These are phyloP conservation scores for Diaperis boleti DNA, from an alignment of 2,888 invertebrate species.

Conservation along the genomic window DNA sequence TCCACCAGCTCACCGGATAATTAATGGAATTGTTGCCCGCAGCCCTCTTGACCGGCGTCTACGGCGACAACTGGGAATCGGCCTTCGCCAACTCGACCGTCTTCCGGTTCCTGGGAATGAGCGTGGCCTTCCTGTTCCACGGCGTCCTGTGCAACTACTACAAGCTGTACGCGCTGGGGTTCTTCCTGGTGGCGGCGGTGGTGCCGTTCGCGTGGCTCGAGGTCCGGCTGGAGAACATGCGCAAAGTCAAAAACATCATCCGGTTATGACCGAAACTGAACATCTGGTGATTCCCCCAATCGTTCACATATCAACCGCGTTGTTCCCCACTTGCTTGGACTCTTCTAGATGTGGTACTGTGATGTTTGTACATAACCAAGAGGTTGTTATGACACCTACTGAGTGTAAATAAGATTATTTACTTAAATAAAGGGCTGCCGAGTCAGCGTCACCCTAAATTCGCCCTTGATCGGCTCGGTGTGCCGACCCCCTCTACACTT, in stretches of 20 bases:
- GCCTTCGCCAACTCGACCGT: constrained; percentile 68
- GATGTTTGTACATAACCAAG: constrained; percentile 52
- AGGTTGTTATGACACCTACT: constrained; percentile 55
- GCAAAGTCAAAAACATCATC: constrained; percentile 61
- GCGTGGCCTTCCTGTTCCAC: constrained; percentile 75
- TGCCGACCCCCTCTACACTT: no score
- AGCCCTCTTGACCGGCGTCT: constrained; percentile 65
- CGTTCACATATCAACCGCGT: constrained; percentile 33
- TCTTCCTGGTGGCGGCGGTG: constrained; percentile 68
- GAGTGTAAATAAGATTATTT: constrained; percentile 31
- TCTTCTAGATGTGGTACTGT: constrained; percentile 44
- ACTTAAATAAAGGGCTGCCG: constrained; percentile 32
- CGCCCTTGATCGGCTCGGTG: no score
- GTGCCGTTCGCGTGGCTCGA: constrained; percentile 70
- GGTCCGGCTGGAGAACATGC: constrained; percentile 64
- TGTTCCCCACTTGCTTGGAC: constrained; percentile 5
- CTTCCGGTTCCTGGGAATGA: constrained; percentile 73
- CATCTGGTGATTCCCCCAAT: constrained; percentile 53
- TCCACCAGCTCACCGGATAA: no score
- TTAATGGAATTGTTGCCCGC: no score
- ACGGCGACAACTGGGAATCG: constrained; percentile 66
- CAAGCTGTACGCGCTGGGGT: constrained; percentile 67
- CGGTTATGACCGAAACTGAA: constrained; percentile 64
- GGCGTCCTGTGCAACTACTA: constrained; percentile 71
- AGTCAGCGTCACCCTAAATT: no score